These are phyloP conservation scores for Erythrolamprus reginae DNA, from an alignment of 2,113 vertebrate genomes.

Conservation along the genomic window DNA sequence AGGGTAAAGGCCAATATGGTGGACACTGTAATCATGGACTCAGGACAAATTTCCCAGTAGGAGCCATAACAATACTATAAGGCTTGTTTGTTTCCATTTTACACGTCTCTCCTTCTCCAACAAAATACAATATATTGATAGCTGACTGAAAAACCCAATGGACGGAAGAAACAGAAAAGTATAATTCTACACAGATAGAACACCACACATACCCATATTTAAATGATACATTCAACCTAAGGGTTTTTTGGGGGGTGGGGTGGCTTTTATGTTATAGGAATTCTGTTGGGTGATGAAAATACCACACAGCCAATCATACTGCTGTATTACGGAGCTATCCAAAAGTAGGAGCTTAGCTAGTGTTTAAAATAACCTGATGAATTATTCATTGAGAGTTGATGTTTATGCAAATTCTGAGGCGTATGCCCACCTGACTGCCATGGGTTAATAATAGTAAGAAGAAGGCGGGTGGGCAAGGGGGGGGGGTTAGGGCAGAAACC, in stretches of 20 bases:
- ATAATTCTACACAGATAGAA: constrained; percentile 32
- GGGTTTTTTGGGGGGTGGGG: constrained; percentile 37
- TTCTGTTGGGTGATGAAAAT: constrained; percentile 69
- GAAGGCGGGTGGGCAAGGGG: neutral
- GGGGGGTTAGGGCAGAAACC: neutral
- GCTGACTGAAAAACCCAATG: neutral
- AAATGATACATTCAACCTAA: constrained; percentile 45
- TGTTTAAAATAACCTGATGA: constrained; percentile 80
- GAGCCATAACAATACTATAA: constrained; percentile 16
- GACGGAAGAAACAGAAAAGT: constrained; percentile 31
- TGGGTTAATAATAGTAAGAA: constrained; percentile 46
- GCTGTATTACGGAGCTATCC: constrained; percentile 45
- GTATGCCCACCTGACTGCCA: constrained; percentile 67
- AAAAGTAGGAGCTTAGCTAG: constrained; percentile 46
- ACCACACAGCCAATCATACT: constrained; percentile 66
- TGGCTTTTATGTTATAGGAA: constrained; percentile 64
- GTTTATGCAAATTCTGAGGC: constrained; percentile 82
- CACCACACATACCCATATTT: constrained; percentile 38
- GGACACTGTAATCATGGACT: constrained; percentile 49
- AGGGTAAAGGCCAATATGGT: constrained; percentile 53
- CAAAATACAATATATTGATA: constrained; percentile 33
- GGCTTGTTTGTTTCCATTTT: neutral
- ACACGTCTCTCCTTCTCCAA: neutral
- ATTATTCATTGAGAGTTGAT: constrained; percentile 85
- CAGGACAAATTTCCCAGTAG: constrained; percentile 36